Evolutionary conservation across 2,113 vertebrate genomes (phyloP), one percentile per base, ranked within the genome.

Genomic region (Gallinago paraguaiae): DNA sequence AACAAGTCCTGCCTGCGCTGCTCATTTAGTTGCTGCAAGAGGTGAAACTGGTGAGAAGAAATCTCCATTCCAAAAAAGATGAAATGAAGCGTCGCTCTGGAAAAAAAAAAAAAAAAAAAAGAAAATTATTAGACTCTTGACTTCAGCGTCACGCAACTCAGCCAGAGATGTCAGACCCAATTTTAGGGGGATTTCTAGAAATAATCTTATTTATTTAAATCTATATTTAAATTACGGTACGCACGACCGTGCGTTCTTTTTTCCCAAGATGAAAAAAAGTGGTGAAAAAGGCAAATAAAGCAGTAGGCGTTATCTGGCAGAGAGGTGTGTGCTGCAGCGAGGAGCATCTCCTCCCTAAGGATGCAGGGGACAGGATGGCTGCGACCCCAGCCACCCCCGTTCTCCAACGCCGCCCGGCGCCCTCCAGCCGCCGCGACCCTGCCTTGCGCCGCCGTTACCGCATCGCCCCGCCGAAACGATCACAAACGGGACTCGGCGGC

Each of bases 1-100:
- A 99, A 99, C 3, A 99, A 97, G 75, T 99, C 99, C 75, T 99
- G 99, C 71, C 96, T 98, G 57, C 99, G 98, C 97, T 99, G 99
- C 91, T 99, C 98, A 74, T 99, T 99, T 11, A 99, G 98, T 50
- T 99, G 99, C 83, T 99, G 97, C 93, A 99, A 96, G 90, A 99
- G 98, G 91, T 98, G 98, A 92, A 98, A 99, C 95, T 99, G 99
- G 90, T 99, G 99, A 16, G 98, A 98, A 68, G 99, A 98, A 98
- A 99, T 99, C 98, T 99, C 99, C 90, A 99, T 98, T 6, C 98
- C 98, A 43, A 43, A 46, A 46, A 20, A 46, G 46, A 46, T 46
- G 46, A 46, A 20, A 22, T 46, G 19, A 46, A 46, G 46, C 46
- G 46, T 46, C 19, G 9, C 46, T 46, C 46, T 46, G 18, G 11